A percentile compares a stretch with the other conserved stretches of the same genome.
Evolutionary conservation across 1,140 invertebrate genomes (phyloP).

Genomic region (Trachymyrmex cornetzi): DNA sequence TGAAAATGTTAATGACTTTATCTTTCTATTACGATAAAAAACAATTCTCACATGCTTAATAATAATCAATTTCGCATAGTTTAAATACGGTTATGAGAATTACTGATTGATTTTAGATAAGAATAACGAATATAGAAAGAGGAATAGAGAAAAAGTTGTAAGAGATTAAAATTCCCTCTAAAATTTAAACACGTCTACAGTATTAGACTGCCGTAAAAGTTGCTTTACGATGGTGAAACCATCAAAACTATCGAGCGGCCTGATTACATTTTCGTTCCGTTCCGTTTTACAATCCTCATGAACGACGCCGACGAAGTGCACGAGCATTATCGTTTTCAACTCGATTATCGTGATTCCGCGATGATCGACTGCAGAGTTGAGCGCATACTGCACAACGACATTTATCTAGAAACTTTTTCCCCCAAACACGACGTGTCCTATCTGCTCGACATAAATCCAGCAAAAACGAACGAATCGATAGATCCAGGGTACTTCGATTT

Average conservation of each 20-base stretch:
- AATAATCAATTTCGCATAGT: not conserved
- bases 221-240: conserved; percentile 55
- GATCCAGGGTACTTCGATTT: conserved; percentile 25
- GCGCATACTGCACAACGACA: conserved; percentile 57
- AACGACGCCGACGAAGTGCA: conserved; percentile 52
- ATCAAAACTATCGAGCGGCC: conserved; percentile 65
- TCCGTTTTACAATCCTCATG: conserved; percentile 62
- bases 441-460: conserved; percentile 60
- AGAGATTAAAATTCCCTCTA: conserved; percentile 33
- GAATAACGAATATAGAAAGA: not conserved
- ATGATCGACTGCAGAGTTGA: conserved; percentile 48
- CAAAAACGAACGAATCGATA: conserved; percentile 46
- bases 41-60: not conserved
- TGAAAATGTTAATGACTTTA: conserved; percentile 15
- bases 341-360: conserved; percentile 59
- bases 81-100: not conserved
- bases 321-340: conserved; percentile 61
- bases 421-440: conserved; percentile 42
- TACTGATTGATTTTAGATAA: not conserved
- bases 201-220: conserved; percentile 59
- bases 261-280: conserved; percentile 58
- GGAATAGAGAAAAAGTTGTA: not conserved
- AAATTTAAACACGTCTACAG: conserved; percentile 58
- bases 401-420: conserved; percentile 61
- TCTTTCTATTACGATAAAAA: not conserved